These are phyloP conservation scores for Coenonympha arcania DNA, from an alignment of 2,888 invertebrate species.

Conservation along the genomic window DNA sequence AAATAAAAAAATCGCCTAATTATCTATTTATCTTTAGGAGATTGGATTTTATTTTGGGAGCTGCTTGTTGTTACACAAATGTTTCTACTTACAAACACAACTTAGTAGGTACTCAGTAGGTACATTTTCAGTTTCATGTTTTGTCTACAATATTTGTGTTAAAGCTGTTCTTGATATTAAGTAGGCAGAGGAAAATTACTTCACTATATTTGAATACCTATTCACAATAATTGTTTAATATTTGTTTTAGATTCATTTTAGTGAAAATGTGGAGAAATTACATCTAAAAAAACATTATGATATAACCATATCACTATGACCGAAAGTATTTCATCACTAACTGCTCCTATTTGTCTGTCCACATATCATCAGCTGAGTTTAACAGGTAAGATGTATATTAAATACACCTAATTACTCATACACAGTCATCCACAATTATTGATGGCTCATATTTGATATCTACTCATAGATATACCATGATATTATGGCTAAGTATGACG, in stretches of 20 bases:
- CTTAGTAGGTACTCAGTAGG: no score
- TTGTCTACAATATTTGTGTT: not conserved
- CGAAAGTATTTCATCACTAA: conserved; percentile 56
- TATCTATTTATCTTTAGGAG: conserved; percentile 1
- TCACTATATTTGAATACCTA: no score
- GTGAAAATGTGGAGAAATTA: conserved; percentile 19
- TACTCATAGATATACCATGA: no score
- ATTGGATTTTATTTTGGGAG: not conserved
- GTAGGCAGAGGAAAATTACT: not conserved
- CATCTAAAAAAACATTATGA: conserved; percentile 30
- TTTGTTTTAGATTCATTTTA: conserved; percentile 5
- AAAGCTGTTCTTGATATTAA: not conserved
- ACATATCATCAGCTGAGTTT: conserved; percentile 69
- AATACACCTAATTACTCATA: not conserved
- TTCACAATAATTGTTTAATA: no score
- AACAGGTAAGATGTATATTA: conserved; percentile 48
- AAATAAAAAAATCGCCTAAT: not conserved
- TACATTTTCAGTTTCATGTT: not conserved
- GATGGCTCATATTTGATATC: no score
- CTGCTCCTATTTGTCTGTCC: conserved; percentile 61
- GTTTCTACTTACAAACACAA: no score
- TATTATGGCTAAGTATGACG: no score
- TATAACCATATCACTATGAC: conserved; percentile 52
- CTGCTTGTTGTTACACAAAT: not conserved
- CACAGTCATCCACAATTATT: no score